Conservation (phyloP, 2,113 vertebrate species). For the Rhea pennata region DNA sequence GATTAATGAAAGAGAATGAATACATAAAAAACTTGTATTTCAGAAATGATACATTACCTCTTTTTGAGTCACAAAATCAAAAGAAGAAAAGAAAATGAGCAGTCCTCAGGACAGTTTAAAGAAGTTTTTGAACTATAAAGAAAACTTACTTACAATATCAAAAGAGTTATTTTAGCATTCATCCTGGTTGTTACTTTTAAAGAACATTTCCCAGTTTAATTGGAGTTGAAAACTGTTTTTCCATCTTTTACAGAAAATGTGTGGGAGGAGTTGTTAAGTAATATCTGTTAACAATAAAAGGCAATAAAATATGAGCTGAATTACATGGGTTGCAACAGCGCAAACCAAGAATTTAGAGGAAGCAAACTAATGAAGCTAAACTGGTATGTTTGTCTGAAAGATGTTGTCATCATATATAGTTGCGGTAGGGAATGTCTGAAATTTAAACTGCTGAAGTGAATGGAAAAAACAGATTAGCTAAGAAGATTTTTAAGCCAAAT, state of each 20-base stretch:
- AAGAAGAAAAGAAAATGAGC: not conserved
- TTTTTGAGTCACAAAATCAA: not conserved
- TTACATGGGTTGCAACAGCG: not conserved
- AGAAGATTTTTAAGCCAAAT: not conserved
- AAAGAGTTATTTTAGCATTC: not conserved
- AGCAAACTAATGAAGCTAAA: not conserved
- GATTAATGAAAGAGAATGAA: not conserved
- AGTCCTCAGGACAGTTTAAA: not conserved
- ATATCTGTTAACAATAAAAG: not conserved
- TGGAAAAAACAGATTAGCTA: not conserved
- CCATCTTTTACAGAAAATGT: not conserved
- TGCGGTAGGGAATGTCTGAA: not conserved
- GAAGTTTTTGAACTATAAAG: not conserved
- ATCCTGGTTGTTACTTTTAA: not conserved
- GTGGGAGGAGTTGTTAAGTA: not conserved
- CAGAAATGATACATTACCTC: fast-evolving
- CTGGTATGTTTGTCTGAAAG: not conserved
- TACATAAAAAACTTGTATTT: not conserved
- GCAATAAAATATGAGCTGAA: not conserved
- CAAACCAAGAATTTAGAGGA: not conserved
- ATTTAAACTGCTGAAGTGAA: slow-evolving; percentile 15
- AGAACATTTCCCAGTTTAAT: not conserved
- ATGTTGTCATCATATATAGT: not conserved
- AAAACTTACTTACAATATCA: not conserved
- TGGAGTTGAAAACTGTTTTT: not conserved